These are phyloP conservation scores for Hyperoodon ampullatus DNA, from an alignment of 2,113 vertebrate genomes.

Conservation along the genomic window DNA sequence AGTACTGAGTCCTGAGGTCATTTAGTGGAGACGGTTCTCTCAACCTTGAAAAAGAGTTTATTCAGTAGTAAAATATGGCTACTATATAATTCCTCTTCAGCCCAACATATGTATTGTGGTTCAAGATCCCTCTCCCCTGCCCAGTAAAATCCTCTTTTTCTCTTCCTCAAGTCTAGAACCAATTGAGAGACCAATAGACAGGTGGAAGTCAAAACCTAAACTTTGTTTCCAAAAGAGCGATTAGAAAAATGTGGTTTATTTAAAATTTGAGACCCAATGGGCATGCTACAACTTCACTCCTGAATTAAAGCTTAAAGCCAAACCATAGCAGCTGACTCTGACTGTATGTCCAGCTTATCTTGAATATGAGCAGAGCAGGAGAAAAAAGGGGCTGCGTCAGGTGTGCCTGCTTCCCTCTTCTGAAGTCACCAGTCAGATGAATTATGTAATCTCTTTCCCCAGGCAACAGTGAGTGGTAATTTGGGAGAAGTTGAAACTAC, in stretches of 20 bases:
- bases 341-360: background rate
- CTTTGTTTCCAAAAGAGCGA: background rate
- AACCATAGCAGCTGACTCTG: too few relatives aligned
- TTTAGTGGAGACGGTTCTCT: background rate
- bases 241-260: background rate
- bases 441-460: background rate
- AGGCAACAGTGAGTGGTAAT: background rate
- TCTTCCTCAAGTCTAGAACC: background rate
- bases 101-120: background rate
- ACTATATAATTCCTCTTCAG: background rate
- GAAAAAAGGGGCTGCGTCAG: fast-evolving
- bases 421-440: background rate
- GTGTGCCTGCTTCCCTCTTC: background rate
- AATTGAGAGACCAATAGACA: background rate
- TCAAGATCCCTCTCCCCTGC: background rate
- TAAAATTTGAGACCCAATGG: background rate
- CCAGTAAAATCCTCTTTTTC: background rate
- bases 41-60: background rate
- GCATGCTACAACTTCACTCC: background rate
- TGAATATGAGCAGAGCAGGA: fast-evolving
- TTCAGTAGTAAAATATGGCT: background rate
- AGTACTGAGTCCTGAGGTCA: background rate
- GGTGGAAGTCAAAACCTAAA: background rate
- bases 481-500: background rate
- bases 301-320: background rate